A percentile compares a stretch with the other conserved stretches of the same genome.
Evolutionary conservation across 2,888 invertebrate genomes (phyloP).

Genomic region (Portevinia maculata): DNA sequence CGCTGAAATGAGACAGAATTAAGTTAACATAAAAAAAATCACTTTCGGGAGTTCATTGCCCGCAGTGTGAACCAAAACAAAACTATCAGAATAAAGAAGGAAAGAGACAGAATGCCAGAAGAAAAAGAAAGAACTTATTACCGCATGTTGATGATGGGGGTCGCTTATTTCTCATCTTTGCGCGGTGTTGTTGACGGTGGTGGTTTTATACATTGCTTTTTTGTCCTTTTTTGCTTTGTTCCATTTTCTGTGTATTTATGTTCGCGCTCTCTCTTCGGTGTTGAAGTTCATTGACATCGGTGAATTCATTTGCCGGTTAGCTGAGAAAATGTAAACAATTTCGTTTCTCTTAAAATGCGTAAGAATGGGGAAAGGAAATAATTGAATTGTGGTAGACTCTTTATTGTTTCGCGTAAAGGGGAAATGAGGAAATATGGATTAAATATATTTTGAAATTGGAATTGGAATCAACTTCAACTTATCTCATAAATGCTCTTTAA

Average conservation of each 20-base stretch:
- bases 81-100: slow-evolving; percentile 41
- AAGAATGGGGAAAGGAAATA: neutral
- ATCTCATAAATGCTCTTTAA: too few species aligned
- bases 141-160: slow-evolving; percentile 42
- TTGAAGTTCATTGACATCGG: slow-evolving; percentile 51
- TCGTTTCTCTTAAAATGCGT: slow-evolving; percentile 37
- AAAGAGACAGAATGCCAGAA: neutral
- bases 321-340: slow-evolving; percentile 57
- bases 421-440: neutral
- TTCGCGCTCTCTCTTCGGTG: slow-evolving; percentile 28
- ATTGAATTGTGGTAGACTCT: slow-evolving; percentile 7
- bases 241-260: slow-evolving; percentile 55
- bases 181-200: slow-evolving; percentile 39
- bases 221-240: slow-evolving; percentile 41
- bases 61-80: slow-evolving; percentile 75
- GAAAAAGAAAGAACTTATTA: slow-evolving; percentile 41
- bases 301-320: slow-evolving; percentile 32
- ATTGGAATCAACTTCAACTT: too few species aligned
- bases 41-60: slow-evolving; percentile 76
- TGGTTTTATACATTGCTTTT: slow-evolving; percentile 13
- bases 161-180: slow-evolving; percentile 32
- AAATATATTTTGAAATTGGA: too few species aligned
- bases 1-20: slow-evolving; percentile 1
- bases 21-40: slow-evolving; percentile 28
- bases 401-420: neutral